Conservation (phyloP, 2,113 vertebrate genomes). For the Festucalex cinctus region DNA sequence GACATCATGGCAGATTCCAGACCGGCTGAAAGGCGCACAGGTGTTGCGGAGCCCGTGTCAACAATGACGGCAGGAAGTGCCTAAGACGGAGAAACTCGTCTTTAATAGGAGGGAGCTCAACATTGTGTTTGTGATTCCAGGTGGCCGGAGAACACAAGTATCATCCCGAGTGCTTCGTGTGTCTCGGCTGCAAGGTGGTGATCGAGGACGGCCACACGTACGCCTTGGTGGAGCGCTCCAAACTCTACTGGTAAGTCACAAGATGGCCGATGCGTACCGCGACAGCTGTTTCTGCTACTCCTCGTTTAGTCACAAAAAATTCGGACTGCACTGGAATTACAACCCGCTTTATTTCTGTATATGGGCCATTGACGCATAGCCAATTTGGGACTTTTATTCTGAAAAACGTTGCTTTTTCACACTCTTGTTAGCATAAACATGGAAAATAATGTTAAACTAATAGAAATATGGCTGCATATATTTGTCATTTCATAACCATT, state of each 20-base stretch:
- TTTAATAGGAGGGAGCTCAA: not conserved
- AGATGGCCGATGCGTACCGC: not conserved
- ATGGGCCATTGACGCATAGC: too few species aligned
- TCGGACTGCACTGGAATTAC: not conserved
- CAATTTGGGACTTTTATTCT: too few species aligned
- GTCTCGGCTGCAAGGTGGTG: conserved; percentile 91
- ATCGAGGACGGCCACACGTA: conserved; percentile 93
- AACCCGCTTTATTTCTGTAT: not conserved
- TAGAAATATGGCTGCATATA: too few species aligned
- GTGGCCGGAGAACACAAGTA: conserved; percentile 96
- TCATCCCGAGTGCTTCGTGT: conserved; percentile 95
- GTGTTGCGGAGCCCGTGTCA: conserved; percentile 53
- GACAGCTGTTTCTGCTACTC: not conserved
- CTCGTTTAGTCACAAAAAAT: not conserved
- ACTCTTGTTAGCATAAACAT: too few species aligned
- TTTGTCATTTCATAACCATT: too few species aligned
- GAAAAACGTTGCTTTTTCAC: too few species aligned
- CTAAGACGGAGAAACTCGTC: not conserved
- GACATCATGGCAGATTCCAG: conserved; percentile 68
- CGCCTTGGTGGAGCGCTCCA: conserved; percentile 86
- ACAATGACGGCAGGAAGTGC: conserved; percentile 7
- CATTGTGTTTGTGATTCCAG: conserved; percentile 67
- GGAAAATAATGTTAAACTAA: too few species aligned
- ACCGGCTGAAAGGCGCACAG: conserved; percentile 61
- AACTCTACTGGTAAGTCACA: conserved; percentile 91